These are phyloP conservation scores for Littorina saxatilis DNA, from an alignment of 1,140 invertebrate genomes.

Conservation along the genomic window DNA sequence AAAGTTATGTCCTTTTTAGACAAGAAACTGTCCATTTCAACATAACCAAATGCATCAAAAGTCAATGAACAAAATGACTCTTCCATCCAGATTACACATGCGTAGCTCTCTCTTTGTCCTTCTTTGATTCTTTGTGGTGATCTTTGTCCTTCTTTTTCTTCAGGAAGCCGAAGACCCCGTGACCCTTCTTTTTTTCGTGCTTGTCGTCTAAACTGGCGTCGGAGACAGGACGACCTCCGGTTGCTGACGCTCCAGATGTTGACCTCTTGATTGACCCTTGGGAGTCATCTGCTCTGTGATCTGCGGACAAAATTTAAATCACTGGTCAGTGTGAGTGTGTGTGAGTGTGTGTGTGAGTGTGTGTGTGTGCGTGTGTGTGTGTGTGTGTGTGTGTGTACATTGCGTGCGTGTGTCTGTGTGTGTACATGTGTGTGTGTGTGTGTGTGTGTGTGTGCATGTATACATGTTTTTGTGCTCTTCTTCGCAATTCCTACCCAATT, in stretches of 20 bases:
- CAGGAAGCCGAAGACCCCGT: constrained; percentile 61
- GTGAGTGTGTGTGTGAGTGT: too few relatives aligned
- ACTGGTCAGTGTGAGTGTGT: background rate
- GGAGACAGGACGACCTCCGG: constrained; percentile 20
- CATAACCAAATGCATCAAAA: background rate
- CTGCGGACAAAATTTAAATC: too few relatives aligned
- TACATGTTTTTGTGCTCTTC: too few relatives aligned
- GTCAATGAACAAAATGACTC: background rate
- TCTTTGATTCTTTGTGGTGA: constrained; percentile 51
- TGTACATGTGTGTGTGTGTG: too few relatives aligned
- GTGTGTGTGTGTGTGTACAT: too few relatives aligned
- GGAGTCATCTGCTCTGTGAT: too few relatives aligned
- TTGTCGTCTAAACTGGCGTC: constrained; percentile 26
- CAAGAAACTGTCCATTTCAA: too few relatives aligned
- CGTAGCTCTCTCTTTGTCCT: constrained; percentile 45
- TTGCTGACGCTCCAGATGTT: constrained; percentile 10
- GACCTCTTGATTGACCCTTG: background rate
- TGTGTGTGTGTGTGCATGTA: too few relatives aligned
- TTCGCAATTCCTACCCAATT: too few relatives aligned
- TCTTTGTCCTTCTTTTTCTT: constrained; percentile 69
- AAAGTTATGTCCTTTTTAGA: too few relatives aligned
- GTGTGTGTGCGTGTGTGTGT: too few relatives aligned
- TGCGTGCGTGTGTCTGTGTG: too few relatives aligned
- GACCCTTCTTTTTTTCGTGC: constrained; percentile 54
- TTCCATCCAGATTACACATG: constrained; percentile 29